Base-by-base conservation (phyloP, 1,140 invertebrate species). In the Listronotus oregonensis region DNA sequence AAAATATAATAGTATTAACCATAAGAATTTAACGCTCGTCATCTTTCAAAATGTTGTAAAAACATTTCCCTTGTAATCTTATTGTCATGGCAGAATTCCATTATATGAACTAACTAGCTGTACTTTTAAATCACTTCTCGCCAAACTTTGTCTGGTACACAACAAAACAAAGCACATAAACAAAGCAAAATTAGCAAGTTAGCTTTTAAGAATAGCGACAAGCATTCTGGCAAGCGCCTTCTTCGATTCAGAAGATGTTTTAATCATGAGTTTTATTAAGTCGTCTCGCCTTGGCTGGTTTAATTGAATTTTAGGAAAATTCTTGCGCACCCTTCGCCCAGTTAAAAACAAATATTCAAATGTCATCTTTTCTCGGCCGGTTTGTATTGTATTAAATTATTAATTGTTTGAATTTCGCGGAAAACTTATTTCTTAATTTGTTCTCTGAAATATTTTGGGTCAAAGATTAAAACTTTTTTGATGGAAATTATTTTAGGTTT, bases 201-300 rank as follows among this genome's bases (percentile, higher is more conserved):
- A 52, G 50, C 50, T 52, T 52, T 52, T 39, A 52, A 39, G 50
- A 34, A 34, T 37, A 34, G 50, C 50, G 50, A 52, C 50, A 52
- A 52, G 50, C 50, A 39, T 52, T 52, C 50, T 52, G 50, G 27
- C 50, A 52, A 34, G 50, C 50, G 50, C 50, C 50, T 52, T 37
- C 50, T 52, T 52, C 50, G 31, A 52, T 52, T 52, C 31, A 9
- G 14, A 18, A 37, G 50, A 71, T 71, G 70, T 71, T 71, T 71
- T 69, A 71, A 71, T 71, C 70, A 71, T 69, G 70, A 71, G 64
- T 71, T 71, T 69, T 69, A 66, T 66, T 66, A 71, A 71, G 64
- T 66, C 69, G 59, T 68, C 67, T 65, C 65, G 57, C 46, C 56
- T 68, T 62, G 61, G 59, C 44, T 39, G 54, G 69, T 69, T 64